phyloP scores from a whole-genome alignment of 2,113 vertebrate species.

The Pandion haliaetus region DNA sequence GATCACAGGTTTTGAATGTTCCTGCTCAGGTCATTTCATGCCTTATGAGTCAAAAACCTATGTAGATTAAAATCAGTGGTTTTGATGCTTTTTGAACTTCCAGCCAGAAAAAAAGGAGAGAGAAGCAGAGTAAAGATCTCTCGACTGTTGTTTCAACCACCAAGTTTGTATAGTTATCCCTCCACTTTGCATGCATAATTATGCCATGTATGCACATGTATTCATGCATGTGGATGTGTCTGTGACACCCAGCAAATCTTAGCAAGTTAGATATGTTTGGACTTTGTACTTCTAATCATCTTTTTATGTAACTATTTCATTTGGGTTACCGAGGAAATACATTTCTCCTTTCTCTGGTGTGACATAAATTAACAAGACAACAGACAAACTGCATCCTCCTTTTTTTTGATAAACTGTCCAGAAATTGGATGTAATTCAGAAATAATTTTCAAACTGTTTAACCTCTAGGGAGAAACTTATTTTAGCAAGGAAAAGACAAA shows the following conservation, averaged over 20 bases:
- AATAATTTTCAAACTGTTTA: background rate
- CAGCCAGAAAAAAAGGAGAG: background rate
- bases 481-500: slow-evolving; percentile 8
- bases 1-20: background rate
- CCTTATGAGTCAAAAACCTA: background rate
- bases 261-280: background rate
- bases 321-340: background rate
- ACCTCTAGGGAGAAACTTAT: slow-evolving; percentile 9
- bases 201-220: background rate
- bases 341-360: background rate
- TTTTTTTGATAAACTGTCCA: background rate
- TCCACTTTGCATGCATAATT: background rate
- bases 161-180: background rate
- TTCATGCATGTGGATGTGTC: background rate
- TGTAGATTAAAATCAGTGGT: background rate
- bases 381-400: background rate
- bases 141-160: background rate
- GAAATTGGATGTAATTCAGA: slow-evolving; percentile 7
- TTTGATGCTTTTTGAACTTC: background rate
- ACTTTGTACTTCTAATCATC: background rate
- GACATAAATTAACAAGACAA: background rate
- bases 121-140: background rate
- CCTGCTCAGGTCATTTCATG: background rate
- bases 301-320: background rate
- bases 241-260: background rate